Percentiles rank a stretch among this genome's conserved stretches.
phyloP scores from a whole-genome alignment of 2,888 invertebrate genomes.

The Drosophila paranaensis region DNA sequence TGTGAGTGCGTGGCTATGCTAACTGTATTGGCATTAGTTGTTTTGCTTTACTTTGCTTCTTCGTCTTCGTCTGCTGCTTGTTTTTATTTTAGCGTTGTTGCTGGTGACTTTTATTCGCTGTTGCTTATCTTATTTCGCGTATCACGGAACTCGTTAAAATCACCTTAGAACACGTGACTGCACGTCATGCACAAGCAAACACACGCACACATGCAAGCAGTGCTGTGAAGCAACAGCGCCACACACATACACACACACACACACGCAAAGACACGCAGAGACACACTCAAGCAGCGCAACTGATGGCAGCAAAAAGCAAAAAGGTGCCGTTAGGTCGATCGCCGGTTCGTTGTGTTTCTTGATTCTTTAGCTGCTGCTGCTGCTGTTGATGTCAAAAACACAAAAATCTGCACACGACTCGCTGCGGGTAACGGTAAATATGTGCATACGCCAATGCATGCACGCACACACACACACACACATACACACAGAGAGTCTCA shows the following conservation, averaged over 20 bases:
- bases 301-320: constrained; percentile 48
- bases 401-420: constrained; percentile 30
- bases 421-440: constrained; percentile 37
- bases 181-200: constrained; percentile 53
- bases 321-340: constrained; percentile 47
- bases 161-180: constrained; percentile 79
- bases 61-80: background rate
- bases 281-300: constrained; percentile 3
- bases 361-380: constrained; percentile 1
- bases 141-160: constrained; percentile 80
- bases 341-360: constrained; percentile 34
- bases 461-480: constrained; percentile 4
- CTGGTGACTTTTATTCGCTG: constrained; percentile 38
- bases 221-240: constrained; percentile 46
- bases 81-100: constrained; percentile 26
- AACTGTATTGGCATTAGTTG: constrained; percentile 11
- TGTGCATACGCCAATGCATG: constrained; percentile 24
- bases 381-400: constrained; percentile 50
- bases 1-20: constrained; percentile 11
- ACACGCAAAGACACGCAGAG: constrained; percentile 1
- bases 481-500: constrained; percentile 9
- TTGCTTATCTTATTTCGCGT: constrained; percentile 75
- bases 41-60: background rate
- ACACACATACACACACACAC: constrained; percentile 21
- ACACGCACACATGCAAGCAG: constrained; percentile 2